Conservation (phyloP, 30 jellyfish, hydroid and myxozoan species). For the Nemopilema nomurai region DNA sequence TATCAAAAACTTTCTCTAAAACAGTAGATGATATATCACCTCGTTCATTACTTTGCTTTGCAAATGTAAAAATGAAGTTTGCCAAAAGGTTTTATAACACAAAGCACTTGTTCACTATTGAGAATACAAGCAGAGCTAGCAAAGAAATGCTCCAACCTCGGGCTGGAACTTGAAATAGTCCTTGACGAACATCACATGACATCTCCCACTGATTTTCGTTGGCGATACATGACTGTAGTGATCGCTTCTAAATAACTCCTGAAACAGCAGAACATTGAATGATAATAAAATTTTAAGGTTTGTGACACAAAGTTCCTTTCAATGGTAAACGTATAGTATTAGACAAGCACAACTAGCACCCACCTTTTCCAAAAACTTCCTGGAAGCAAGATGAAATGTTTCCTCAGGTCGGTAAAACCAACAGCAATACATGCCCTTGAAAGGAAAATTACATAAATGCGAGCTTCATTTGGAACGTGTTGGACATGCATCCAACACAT, state of each 20-base stretch:
- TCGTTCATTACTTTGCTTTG: too few relatives aligned
- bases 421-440: slow-evolving; percentile 91
- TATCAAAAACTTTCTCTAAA: too few relatives aligned
- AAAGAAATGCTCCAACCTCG: slow-evolving; percentile 42
- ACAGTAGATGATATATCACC: too few relatives aligned
- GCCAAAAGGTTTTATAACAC: too few relatives aligned
- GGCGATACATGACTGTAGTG: slow-evolving; percentile 81
- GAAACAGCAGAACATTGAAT: background rate
- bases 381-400: slow-evolving; percentile 91
- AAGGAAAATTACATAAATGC: background rate
- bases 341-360: too few relatives aligned
- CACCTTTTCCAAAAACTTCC: slow-evolving; percentile 90
- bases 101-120: too few relatives aligned
- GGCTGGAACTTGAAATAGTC: slow-evolving; percentile 86
- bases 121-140: too few relatives aligned
- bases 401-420: slow-evolving; percentile 98
- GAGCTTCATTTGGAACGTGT: too few relatives aligned
- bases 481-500: too few relatives aligned
- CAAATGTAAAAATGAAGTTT: too few relatives aligned
- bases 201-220: slow-evolving; percentile 70
- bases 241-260: slow-evolving; percentile 86
- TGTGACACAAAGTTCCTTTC: background rate
- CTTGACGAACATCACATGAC: slow-evolving; percentile 86
- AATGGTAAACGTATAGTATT: too few relatives aligned
- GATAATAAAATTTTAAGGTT: background rate